Base-by-base conservation (phyloP, 2,797 vertebrate species). In the Sternarchorhynchus goeldii region DNA sequence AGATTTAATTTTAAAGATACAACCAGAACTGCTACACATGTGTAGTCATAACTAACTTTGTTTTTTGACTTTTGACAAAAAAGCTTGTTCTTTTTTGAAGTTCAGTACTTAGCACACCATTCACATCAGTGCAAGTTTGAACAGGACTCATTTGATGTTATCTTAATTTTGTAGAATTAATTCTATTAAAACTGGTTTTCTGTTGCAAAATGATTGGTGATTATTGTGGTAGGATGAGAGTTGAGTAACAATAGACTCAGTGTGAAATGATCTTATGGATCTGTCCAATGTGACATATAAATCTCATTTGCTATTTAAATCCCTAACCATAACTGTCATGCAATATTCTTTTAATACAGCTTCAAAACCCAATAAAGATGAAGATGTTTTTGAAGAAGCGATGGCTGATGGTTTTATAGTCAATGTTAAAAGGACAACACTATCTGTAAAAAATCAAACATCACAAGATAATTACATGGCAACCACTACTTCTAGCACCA, bases 361-460 rank as follows among this genome's bases (percentile, higher is more conserved):
- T 56, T 8, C n/a, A 76, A 65, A 76, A 55, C 50, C 41, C 2
- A 83, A 88, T 31, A 36, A n/a, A 12, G 85, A 89, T 21, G 85
- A 85, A 7, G 87, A 89, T 0, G 20, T 90, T 59, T 12, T 89
- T 7, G 4, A 71, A 17, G 90, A 92, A 73, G 88, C 78, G 0
- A 18, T 68, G 56, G 89, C 71, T 0, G 93, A 93, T 0, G 90
- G 86, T 0, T 92, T 89, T 72, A 73, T 92, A 0, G 21, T 91
- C 18, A 55, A 85, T 7, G 0, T 72, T 2, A 1, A 74, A 56
- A 36, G 17, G 6, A 71, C 63, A 32, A 32, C 68, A 6, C 60
- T 1, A 25, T 32, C 18, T 12, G 55, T 56, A 31, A 78, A 55
- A 76, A 68, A 5, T 76, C 64, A 81, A 50, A 73, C 0, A 6